Conservation (phyloP, 2,797 vertebrate species). For the Synanceia verrucosa region DNA sequence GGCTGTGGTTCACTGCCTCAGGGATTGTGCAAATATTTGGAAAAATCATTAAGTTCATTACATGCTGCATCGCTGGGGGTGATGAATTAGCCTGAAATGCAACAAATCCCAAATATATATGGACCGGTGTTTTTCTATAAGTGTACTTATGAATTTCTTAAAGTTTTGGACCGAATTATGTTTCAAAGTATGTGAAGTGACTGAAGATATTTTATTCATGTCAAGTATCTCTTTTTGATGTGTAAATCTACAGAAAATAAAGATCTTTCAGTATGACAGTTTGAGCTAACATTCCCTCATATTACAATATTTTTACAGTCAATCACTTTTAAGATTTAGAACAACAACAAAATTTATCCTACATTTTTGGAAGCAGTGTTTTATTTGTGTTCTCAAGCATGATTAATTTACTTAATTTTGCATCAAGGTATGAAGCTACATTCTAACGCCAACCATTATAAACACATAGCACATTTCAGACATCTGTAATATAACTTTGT, state of each 20-base stretch:
- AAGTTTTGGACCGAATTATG: not conserved
- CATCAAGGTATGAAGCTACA: not conserved
- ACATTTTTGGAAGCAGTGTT: not conserved
- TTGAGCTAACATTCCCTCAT: not conserved
- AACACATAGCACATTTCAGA: not conserved
- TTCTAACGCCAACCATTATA: not conserved
- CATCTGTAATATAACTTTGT: slow-evolving; percentile 4
- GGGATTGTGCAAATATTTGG: slow-evolving; percentile 18
- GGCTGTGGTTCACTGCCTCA: slow-evolving; percentile 3
- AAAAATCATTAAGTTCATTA: slow-evolving; percentile 12
- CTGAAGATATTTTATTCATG: no score
- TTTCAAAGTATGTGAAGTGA: no score
- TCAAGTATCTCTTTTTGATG: no score
- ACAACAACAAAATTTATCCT: not conserved
- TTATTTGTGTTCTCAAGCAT: not conserved
- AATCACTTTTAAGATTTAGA: not conserved
- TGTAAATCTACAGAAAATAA: no score
- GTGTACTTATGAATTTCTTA: not conserved
- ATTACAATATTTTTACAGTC: not conserved
- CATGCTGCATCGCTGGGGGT: not conserved
- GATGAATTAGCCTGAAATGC: not conserved
- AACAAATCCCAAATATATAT: not conserved
- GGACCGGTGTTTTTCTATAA: not conserved
- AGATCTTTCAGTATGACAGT: no score
- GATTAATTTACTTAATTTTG: not conserved